Base-by-base conservation (phyloP, 2,797 vertebrate species). In the Halcyon leucocephala region DNA sequence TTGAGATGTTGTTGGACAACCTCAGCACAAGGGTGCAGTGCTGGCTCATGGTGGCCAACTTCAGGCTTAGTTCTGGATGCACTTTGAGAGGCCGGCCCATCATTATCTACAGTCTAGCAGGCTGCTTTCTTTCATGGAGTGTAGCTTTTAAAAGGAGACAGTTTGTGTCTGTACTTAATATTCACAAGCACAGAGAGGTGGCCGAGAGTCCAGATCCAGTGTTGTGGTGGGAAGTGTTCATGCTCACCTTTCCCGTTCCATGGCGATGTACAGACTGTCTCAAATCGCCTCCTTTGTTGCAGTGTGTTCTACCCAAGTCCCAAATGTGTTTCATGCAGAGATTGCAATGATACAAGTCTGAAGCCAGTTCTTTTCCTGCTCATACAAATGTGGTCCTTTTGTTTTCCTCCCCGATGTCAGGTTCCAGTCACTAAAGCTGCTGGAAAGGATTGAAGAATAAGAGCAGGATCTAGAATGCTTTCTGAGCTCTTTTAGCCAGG, bases 401-500 rank as follows among this genome's bases (percentile, higher is more conserved):
- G 31, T n/a, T n/a, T 24, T 21, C 16, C 17, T n/a, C 16, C 7
- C 44, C 0, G 0, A 15, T 12, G 10, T 20, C 31, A 51, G 44
- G 15, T 82, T 48, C 33, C 70, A 14, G 26, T 60, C 39, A 35
- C 10, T 52, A 41, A 20, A 60, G 4, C n/a, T 70, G 51, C n/a
- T 82, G 41, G 22, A 61, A 48, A 60, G 48, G 65, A 54, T 51
- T 20, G 15, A 60, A 12, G 37, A 81, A 52, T 41, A 18, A 66
- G 13, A 42, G 29, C 24, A n/a, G 12, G 42, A 72, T 82, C 69
- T 42, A 48, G 65, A 81, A 66, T 71, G 31, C 10, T 64, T 69
- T 89, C 67, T 54, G 1, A 24, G 62, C 67, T 82, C 42, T 73
- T 73, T 52, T 44, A 58, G 49, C 20, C 60, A 37, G 62, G 18